Base-by-base conservation (phyloP, 2,888 invertebrate species). In the Ariolimax columbianus region DNA sequence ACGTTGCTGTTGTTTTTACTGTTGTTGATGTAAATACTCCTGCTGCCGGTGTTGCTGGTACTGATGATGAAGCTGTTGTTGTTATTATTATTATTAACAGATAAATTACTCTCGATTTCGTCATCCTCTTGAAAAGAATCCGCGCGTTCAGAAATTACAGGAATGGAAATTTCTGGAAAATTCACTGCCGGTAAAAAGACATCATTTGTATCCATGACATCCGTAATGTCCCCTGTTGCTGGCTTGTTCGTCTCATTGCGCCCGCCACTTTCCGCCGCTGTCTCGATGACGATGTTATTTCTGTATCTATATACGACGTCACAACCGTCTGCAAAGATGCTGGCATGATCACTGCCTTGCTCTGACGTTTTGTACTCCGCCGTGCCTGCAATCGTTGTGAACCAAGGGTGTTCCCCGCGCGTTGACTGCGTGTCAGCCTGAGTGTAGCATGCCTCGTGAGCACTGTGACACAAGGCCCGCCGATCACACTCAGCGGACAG, bases 191-290 rank as follows among this genome's bases (percentile, higher is more conserved):
- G 40, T 43, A 79, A 47, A 36, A 70, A 30, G 59, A 51, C 33
- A 66, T 83, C 83, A 78, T 47, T 33, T 33, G 73, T 59, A 47
- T 84, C 86, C 86, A 87, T 86, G 82, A 83, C 84, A 84, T 86
- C 63, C 23, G 84, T n/a, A 47, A 38, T 63, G 68, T 72, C 36
- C 4, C n/a, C 43, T 33, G 30, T 19, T 6, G 38, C 26, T 4
- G 19, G 23, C 14, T 19, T 30, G 23, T 63, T 23, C 6, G 73
- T 23, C 26, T 81, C 72, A 51, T 81, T 38, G 43, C 72, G 26
- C 6, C 40, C n/a, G 1, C 38, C 55, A 30, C 14, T 33, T n/a
- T 36, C 63, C 43, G 72, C 75, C 17, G 33, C 26, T 6, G 59
- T 63, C 30, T 59, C 75, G 30, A n/a, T 83, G 81, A 63, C 79